Evolutionary conservation across 2,888 invertebrate species (phyloP).

Genomic region (Papilio elwesi): DNA sequence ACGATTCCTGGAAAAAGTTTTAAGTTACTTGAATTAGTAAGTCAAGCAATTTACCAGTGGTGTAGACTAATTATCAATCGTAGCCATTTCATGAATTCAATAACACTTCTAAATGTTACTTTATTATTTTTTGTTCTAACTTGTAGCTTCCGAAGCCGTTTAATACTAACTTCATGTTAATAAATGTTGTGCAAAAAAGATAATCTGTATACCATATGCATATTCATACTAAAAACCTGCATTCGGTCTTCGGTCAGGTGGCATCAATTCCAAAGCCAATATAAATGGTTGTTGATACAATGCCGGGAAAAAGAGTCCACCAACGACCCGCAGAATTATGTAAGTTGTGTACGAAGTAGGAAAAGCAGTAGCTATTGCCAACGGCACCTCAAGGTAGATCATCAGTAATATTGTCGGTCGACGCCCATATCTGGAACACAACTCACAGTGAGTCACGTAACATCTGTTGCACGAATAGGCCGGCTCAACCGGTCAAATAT

Average conservation of each 20-base stretch:
- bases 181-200: no score
- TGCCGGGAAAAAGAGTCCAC: constrained; percentile 87
- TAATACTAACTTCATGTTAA: no score
- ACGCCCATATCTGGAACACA: constrained; percentile 83
- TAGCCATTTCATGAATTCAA: no score
- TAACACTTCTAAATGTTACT: no score
- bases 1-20: constrained; percentile 79
- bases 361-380: constrained; percentile 86
- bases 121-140: no score
- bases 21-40: not conserved
- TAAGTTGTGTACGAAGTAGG: constrained; percentile 85
- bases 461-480: not conserved
- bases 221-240: constrained; percentile 69
- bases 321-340: constrained; percentile 82
- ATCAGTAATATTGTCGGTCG: constrained; percentile 86
- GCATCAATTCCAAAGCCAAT: constrained; percentile 87
- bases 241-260: constrained; percentile 85
- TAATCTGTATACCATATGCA: no score
- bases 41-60: not conserved
- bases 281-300: constrained; percentile 88
- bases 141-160: no score
- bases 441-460: not conserved
- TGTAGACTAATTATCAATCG: no score
- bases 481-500: no score
- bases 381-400: constrained; percentile 84